phyloP scores from a whole-genome alignment of 2,797 vertebrate species.

The Bradypodion pumilum region DNA sequence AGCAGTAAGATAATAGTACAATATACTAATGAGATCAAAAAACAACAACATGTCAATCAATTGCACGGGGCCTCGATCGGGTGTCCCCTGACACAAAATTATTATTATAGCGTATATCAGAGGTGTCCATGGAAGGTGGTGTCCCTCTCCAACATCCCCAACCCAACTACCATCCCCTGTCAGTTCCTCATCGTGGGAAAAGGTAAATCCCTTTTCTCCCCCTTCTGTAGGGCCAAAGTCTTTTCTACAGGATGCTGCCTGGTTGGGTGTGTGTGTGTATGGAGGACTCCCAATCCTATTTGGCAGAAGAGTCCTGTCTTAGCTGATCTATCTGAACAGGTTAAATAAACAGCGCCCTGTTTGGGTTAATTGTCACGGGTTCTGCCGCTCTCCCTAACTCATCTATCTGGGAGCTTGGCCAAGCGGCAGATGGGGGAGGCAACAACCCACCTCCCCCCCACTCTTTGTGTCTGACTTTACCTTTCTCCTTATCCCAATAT shows the following conservation, averaged over 20 bases:
- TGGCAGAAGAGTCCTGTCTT: conserved; percentile 61
- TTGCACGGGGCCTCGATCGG: too few relatives aligned
- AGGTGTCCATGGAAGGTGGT: background rate
- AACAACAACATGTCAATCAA: too few relatives aligned
- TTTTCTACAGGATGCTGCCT: conserved; percentile 47
- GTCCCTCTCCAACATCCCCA: background rate
- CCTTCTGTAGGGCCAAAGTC: conserved; percentile 20
- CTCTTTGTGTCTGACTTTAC: conserved; percentile 82
- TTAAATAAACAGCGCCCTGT: conserved; percentile 89
- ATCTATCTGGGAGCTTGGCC: conserved; percentile 83
- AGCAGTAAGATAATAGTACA: too few relatives aligned
- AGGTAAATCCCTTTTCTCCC: conserved; percentile 20
- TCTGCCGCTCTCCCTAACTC: conserved; percentile 80
- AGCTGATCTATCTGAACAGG: conserved; percentile 85
- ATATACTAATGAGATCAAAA: too few relatives aligned
- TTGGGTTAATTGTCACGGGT: conserved; percentile 94
- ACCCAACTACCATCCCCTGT: background rate
- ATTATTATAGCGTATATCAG: background rate
- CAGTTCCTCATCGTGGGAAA: background rate
- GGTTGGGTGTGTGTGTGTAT: conserved; percentile 32
- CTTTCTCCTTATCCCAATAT: conserved; percentile 29
- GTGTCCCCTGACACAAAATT: too few relatives aligned
- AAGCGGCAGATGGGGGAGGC: conserved; percentile 88
- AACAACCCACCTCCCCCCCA: conserved; percentile 61
- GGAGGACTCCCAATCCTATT: conserved; percentile 45